Evolutionary conservation across 2,888 invertebrate species (phyloP).

Genomic region (Meghimatium bilineatum): DNA sequence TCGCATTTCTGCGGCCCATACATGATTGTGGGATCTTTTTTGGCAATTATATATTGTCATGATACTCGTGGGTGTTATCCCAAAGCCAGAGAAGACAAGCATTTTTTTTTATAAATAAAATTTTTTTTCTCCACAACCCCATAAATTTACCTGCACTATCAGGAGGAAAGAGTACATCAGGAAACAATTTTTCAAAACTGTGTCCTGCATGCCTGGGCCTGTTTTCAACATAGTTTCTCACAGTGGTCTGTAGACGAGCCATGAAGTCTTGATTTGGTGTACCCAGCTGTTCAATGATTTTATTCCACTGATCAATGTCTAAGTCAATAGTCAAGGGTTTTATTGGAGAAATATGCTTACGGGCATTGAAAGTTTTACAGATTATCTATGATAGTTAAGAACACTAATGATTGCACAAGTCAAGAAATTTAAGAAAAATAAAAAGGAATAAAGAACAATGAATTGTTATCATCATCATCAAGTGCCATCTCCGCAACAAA

Average conservation of each 20-base stretch:
- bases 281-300: constrained; percentile 95
- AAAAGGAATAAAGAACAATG: no score
- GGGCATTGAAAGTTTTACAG: neutral
- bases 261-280: constrained; percentile 98
- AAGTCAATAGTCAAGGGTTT: constrained; percentile 11
- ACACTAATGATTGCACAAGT: no score
- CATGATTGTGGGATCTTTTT: no score
- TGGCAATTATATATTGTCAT: no score
- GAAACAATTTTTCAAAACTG: constrained; percentile 96
- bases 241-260: constrained; percentile 95
- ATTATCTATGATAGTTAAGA: neutral
- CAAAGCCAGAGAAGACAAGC: no score
- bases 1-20: no score
- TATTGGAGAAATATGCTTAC: neutral
- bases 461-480: no score
- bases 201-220: constrained; percentile 96
- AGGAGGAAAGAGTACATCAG: constrained; percentile 97
- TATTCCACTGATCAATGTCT: constrained; percentile 99
- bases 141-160: constrained; percentile 84
- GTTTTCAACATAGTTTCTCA: constrained; percentile 99
- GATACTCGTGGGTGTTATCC: no score
- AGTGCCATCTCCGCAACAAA: no score
- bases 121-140: no score
- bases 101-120: no score
- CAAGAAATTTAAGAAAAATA: no score